Base-by-base conservation (phyloP, 2,113 vertebrate genomes). In the Chlorodrepanis virens region DNA sequence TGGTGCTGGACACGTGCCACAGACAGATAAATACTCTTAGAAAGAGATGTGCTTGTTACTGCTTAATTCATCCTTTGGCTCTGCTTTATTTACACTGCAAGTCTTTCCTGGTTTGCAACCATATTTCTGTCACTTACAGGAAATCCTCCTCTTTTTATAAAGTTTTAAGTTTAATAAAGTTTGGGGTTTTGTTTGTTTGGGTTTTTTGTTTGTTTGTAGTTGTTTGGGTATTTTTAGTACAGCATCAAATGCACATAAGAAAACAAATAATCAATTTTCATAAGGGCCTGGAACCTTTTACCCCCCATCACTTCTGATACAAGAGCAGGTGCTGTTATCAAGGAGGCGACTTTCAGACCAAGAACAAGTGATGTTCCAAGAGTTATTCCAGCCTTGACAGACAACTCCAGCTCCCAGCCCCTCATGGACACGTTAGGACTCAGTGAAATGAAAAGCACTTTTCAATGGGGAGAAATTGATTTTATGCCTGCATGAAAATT, bases 361-460 rank as follows among this genome's bases (percentile, higher is more conserved):
- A 44, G 65, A 74, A 12, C 31, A 82, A 83, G 37, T 31, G 45
- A 77, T 47, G 45, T 35, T 77, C 63, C 42, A 74, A 29, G 63
- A 86, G 20, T 54, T 96, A 49, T 42, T 93, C 87, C 84, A 83
- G 63, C 39, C 63, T 13, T 70, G 54, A 77, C 45, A 70, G 84
- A 75, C 25, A 65, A 18, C n/a, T 93, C 74, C 84, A 90, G 45
- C 40, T 40, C 81, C 15, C 0, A 0, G 37, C 39, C 56, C 25
- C 0, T 67, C 84, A 74, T 0, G 1, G 39, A 64, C 45, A 28
- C 0, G 0, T 39, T 63, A 54, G 7, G 1, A 77, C 50, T 88
- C 71, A 61, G 12, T 63, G 47, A 86, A 79, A 94, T 23, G 39
- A 94, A 95, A 94, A 94, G 47, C 50, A 83, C n/a, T 39, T 96